phyloP scores from a whole-genome alignment of 2,888 invertebrate species.

The Oligia latruncula region DNA sequence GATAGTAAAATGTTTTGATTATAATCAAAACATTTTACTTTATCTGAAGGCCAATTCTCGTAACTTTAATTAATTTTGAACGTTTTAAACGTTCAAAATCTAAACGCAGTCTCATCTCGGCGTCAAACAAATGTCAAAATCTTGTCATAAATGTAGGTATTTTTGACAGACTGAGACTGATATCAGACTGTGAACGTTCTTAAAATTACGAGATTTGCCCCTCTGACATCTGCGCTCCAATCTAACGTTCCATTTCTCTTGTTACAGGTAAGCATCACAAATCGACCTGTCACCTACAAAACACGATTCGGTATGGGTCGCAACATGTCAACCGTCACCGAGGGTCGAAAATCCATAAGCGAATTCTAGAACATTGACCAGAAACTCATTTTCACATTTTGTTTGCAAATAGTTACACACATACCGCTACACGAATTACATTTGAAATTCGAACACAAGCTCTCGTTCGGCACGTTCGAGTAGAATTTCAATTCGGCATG shows the following conservation, averaged over 20 bases:
- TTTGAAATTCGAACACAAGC: conserved; percentile 79
- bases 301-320: background rate
- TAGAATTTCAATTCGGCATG: conserved; percentile 86
- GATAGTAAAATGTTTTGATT: background rate
- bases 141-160: background rate
- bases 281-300: conserved; percentile 35
- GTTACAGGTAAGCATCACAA: conserved; percentile 75
- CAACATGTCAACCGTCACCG: conserved; percentile 22
- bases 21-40: no score
- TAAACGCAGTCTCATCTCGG: background rate
- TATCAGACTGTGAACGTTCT: background rate
- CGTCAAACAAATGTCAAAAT: background rate
- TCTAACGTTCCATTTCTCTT: conserved; percentile 59
- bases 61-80: no score
- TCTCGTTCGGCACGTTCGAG: conserved; percentile 78
- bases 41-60: background rate
- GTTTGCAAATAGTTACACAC: conserved; percentile 82
- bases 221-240: background rate
- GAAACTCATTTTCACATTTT: conserved; percentile 78
- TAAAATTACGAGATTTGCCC: background rate
- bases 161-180: background rate
- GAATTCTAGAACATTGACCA: conserved; percentile 61
- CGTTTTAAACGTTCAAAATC: background rate
- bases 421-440: conserved; percentile 77
- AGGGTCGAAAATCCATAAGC: conserved; percentile 44